Percentiles rank a stretch among this genome's conserved stretches.
Evolutionary conservation across 2,888 invertebrate genomes (phyloP).

Genomic region (Sesia bembeciformis): DNA sequence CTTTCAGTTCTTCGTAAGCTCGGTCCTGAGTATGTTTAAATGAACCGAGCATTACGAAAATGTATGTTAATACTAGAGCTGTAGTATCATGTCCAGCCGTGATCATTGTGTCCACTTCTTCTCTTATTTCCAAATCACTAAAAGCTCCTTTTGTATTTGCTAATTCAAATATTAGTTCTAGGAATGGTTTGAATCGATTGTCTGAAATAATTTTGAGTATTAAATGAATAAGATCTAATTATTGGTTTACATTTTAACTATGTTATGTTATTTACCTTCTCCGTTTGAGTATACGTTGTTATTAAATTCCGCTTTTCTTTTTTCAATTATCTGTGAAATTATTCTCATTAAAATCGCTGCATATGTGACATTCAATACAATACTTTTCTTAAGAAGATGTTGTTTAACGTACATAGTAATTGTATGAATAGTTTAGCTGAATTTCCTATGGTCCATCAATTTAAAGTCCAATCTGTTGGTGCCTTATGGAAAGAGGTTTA

Average conservation of each 20-base stretch:
- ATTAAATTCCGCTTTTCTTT: neutral
- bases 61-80: constrained; percentile 23
- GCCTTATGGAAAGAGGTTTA: no score
- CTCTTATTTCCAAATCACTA: constrained; percentile 35
- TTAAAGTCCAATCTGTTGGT: no score
- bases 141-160: constrained; percentile 13
- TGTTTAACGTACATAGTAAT: no score
- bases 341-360: neutral
- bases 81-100: constrained; percentile 52
- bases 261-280: neutral
- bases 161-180: constrained; percentile 4
- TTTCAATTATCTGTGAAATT: neutral
- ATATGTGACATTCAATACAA: no score
- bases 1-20: constrained; percentile 13
- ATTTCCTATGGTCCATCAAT: no score
- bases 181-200: neutral
- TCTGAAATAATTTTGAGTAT: neutral
- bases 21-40: constrained; percentile 28
- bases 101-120: constrained; percentile 68
- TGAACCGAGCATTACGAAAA: constrained; percentile 28
- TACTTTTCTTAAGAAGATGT: no score
- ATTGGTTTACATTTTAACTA: neutral
- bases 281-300: neutral
- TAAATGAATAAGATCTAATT: neutral
- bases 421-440: no score